Evolutionary conservation across 1,140 invertebrate species (phyloP).

Genomic region (Caenorhabditis briggsae): DNA sequence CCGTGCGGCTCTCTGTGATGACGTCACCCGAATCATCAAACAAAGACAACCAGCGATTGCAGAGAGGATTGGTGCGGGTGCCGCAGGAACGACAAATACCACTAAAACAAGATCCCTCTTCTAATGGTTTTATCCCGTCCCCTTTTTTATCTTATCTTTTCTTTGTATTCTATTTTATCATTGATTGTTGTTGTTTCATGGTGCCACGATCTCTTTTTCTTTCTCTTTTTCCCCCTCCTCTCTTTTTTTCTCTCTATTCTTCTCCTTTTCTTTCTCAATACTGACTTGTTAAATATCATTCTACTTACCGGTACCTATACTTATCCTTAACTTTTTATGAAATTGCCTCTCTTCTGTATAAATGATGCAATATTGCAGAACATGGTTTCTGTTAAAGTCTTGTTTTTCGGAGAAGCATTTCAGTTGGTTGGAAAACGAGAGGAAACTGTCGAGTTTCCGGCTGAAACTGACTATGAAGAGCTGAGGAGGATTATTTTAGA

Average conservation of each 20-base stretch:
- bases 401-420: constrained; percentile 39
- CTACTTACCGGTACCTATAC: constrained; percentile 4
- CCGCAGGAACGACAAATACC: not conserved
- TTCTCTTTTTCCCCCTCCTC: not conserved
- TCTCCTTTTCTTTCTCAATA: not conserved
- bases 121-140: not conserved
- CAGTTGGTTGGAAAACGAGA: constrained; percentile 49
- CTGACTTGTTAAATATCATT: not conserved
- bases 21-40: constrained; percentile 39
- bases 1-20: constrained; percentile 20
- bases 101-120: constrained; percentile 2
- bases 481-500: not conserved
- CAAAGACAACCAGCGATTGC: constrained; percentile 7
- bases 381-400: constrained; percentile 26
- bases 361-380: not conserved
- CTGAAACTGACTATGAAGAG: constrained; percentile 19
- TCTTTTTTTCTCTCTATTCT: not conserved
- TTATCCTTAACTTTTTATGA: too few species aligned
- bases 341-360: not conserved
- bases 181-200: constrained; percentile 21
- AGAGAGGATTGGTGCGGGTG: constrained; percentile 10
- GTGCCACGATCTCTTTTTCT: not conserved
- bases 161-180: not conserved
- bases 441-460: constrained; percentile 24
- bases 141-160: not conserved